These are phyloP conservation scores for Cynoglossus semilaevis DNA, from an alignment of 2,113 vertebrate species.

Conservation along the genomic window DNA sequence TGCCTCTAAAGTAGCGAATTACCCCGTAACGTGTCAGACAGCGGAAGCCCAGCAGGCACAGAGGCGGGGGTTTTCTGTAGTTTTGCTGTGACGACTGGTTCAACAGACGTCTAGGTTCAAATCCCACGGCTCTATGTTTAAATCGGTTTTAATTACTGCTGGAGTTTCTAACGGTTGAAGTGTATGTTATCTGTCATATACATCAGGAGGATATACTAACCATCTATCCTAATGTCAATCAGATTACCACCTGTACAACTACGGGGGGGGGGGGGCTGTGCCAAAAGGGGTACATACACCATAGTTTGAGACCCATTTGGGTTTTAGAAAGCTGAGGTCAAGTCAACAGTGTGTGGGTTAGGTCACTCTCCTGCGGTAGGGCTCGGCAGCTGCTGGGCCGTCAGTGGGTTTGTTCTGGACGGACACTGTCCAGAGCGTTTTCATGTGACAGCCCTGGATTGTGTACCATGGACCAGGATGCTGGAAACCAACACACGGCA, in stretches of 20 bases:
- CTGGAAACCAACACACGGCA: slow-evolving; percentile 74
- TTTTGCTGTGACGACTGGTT: slow-evolving; percentile 57
- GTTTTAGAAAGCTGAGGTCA: slow-evolving; percentile 13
- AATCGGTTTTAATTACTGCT: slow-evolving; percentile 32
- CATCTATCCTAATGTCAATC: too few relatives aligned
- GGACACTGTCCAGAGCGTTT: slow-evolving; percentile 47
- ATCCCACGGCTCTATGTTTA: slow-evolving; percentile 42
- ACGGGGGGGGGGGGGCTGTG: too few relatives aligned
- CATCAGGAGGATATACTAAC: too few relatives aligned
- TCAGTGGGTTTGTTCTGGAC: slow-evolving; percentile 41
- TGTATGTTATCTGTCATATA: background rate
- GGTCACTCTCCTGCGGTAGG: slow-evolving; percentile 37
- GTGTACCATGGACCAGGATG: slow-evolving; percentile 63
- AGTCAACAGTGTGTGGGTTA: slow-evolving; percentile 53
- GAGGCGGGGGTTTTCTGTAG: slow-evolving; percentile 50
- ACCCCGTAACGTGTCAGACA: slow-evolving; percentile 64
- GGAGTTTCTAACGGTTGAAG: slow-evolving; percentile 27
- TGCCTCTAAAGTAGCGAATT: slow-evolving; percentile 71
- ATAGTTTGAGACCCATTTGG: too few relatives aligned
- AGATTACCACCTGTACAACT: too few relatives aligned
- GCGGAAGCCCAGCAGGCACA: slow-evolving; percentile 58
- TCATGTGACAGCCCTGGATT: slow-evolving; percentile 67
- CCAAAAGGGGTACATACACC: too few relatives aligned
- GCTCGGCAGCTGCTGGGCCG: slow-evolving; percentile 30
- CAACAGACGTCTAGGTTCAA: slow-evolving; percentile 54